These are phyloP conservation scores for Tiliqua scincoides DNA, from an alignment of 2,113 vertebrate species.

Conservation along the genomic window DNA sequence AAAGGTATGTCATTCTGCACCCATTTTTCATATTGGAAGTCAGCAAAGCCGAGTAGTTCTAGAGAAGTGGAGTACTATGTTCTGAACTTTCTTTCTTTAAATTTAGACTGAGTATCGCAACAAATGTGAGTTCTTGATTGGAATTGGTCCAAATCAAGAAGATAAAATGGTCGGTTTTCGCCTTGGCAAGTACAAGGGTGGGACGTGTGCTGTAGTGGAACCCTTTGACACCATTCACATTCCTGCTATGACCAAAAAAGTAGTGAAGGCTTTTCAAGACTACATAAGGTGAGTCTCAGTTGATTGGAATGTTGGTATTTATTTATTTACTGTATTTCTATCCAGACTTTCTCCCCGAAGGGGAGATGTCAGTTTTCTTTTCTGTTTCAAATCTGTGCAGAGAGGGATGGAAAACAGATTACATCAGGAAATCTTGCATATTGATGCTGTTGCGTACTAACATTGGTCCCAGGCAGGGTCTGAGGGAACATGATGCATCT, in stretches of 20 bases:
- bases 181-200: slow-evolving; percentile 95
- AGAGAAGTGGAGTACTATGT: slow-evolving; percentile 38
- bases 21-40: slow-evolving; percentile 34
- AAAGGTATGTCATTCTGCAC: background rate
- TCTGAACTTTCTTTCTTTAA: slow-evolving; percentile 52
- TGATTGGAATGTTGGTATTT: slow-evolving; percentile 41
- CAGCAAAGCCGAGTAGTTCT: slow-evolving; percentile 25
- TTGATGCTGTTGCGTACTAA: background rate
- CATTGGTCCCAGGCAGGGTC: no score
- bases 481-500: no score
- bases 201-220: slow-evolving; percentile 91
- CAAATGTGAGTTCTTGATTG: slow-evolving; percentile 97
- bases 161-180: slow-evolving; percentile 96
- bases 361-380: no score
- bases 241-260: slow-evolving; percentile 84
- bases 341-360: no score
- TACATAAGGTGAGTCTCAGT: slow-evolving; percentile 88
- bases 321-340: no score
- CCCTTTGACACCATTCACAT: slow-evolving; percentile 91
- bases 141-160: slow-evolving; percentile 86
- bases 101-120: slow-evolving; percentile 94
- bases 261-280: slow-evolving; percentile 90
- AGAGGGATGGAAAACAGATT: no score
- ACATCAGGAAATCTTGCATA: background rate
- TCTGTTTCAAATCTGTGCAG: no score